Evolutionary conservation across 1,140 invertebrate genomes (phyloP), one percentile per base, ranked within the genome.

Genomic region (Oncopodura yosiiana): DNA sequence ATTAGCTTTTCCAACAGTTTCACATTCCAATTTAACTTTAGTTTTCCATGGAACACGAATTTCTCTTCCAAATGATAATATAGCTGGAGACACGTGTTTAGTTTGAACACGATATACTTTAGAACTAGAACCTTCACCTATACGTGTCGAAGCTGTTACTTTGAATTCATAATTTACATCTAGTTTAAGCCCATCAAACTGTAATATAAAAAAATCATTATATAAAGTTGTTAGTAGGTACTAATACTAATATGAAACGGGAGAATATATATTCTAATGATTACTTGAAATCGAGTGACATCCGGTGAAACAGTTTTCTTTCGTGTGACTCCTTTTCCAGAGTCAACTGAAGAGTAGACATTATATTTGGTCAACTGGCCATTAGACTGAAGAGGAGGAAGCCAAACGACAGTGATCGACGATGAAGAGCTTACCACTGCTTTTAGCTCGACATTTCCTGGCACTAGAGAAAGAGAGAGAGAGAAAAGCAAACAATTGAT

Each of bases 381-480:
- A 68, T 88, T 88, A 36, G 78, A 78, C 56, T 78, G 75, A 11
- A 76, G 68, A 3, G 87, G 86, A 19, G 82, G 83, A 62, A 84
- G 74, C 87, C 69, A 70, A 48, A 64, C 65, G 69, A 66, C 80
- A 54, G 86, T 76, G 1, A 90, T 72, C 1, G 83, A 81, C 62
- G 82, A 80, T 1, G 80, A 74, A 6, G 83, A 82, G 58, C 81
- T 81, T 1, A 85, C 78, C 27, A 87, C 77, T 1, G 86, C 84
- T 70, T 89, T 90, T 34, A 91, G 84, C 63, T 85, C 82, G 0
- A 80, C 77, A 32, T 79, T 74, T 27, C 83, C 84, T 6, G 87
- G 87, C 43, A 83, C 87, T 88, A 69, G 51, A 69, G 24, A 32
- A 3, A 5, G 16, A 29, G n/a, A 3, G 18, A 30, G 14, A 12